phyloP scores from a whole-genome alignment of 2,797 vertebrate species.

The Fratercula arctica region DNA sequence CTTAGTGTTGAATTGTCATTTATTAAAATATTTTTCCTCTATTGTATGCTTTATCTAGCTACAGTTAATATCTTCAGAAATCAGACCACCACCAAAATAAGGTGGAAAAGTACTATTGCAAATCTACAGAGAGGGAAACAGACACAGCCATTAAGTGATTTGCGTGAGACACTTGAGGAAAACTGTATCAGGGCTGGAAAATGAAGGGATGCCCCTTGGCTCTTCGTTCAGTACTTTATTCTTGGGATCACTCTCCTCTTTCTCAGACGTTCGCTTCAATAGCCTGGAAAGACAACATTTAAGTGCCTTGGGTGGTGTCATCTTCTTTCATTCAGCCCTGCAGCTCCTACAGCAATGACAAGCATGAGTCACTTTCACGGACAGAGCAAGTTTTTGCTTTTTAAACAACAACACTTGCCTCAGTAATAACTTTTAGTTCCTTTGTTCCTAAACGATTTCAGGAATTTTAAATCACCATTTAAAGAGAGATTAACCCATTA shows the following conservation, averaged over 20 bases:
- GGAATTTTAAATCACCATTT: neutral
- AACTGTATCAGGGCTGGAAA: neutral
- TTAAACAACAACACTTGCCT: neutral
- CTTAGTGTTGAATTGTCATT: neutral
- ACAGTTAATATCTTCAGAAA: neutral
- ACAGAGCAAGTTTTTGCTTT: neutral
- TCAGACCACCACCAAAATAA: neutral
- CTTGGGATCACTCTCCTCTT: neutral
- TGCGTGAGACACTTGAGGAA: neutral
- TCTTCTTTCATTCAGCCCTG: neutral
- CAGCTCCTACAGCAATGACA: neutral
- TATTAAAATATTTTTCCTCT: neutral
- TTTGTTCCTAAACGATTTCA: neutral
- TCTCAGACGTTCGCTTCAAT: neutral
- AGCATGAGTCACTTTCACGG: neutral
- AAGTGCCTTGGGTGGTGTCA: conserved; percentile 6
- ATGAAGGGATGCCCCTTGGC: conserved; percentile 26
- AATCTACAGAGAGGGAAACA: neutral
- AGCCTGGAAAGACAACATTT: conserved; percentile 9
- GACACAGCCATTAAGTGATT: neutral
- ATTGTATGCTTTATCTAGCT: neutral
- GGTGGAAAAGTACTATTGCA: neutral
- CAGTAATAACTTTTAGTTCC: neutral
- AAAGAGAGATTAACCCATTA: neutral
- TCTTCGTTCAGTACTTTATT: neutral